Evolutionary conservation across 2,888 invertebrate species (phyloP), one percentile per base, ranked within the genome.

Genomic region (Saturnia pavonia): DNA sequence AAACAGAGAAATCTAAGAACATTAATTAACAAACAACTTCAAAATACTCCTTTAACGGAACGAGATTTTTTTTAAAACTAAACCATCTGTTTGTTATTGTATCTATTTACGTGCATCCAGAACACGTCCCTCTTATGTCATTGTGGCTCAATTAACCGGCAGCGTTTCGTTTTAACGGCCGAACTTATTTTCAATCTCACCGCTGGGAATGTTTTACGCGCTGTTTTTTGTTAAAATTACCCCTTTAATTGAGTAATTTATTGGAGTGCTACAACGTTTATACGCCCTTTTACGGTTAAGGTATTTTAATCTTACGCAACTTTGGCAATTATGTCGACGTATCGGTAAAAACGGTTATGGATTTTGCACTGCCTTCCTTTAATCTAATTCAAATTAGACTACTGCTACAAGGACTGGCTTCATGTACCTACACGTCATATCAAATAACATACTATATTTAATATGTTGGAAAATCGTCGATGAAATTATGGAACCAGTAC

Each of bases 31-130:
- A 54, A 22, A 54, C 7, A 25, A 69, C 27, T 65, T 27, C 65
- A 69, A 14, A 57, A 57, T 48, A 48, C 68, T 48, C 68, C 27
- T 68, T 68, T 51, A 43, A 1, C 48, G 48, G 40, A 27, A 45
- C 43, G 43, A 43, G 11, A 54, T 19, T 51, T 54, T 80, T 88
- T 90, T 89, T 91, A 85, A 85, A 82, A 80, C 80, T 76, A 72
- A 75, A 80, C 85, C 92, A 92, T 89, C 83, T 93, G 92, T 91
- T 90, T 90, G 89, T 91, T 91, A 85, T 91, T 86, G 80, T 72
- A 70, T 87, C 91, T 93, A 93, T 93, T 92, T 90, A 72, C 57
- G 88, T 82, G 82, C 82, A 85, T 89, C 90, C 87, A 40, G n/a
- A 65, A 65, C 65, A 82, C 78, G 82, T 82, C 82, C 85, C 81